Evolutionary conservation across 2,113 vertebrate species (phyloP).

Genomic region (Solea solea): DNA sequence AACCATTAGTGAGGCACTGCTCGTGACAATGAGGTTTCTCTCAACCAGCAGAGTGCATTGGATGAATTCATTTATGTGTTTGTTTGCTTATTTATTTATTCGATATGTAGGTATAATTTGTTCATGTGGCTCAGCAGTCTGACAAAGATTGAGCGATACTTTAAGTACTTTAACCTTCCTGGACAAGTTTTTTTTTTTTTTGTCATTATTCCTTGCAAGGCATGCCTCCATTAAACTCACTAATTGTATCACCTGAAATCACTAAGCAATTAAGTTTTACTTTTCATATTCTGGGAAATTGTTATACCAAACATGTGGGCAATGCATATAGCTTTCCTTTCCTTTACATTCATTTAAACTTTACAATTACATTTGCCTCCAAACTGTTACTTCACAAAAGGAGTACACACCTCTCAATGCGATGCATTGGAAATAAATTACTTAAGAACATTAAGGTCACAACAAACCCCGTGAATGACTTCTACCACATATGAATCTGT

Average conservation of each 20-base stretch:
- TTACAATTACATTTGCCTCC: no score
- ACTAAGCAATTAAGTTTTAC: no score
- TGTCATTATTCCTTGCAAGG: no score
- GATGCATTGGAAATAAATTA: not conserved
- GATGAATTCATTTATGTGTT: slow-evolving; percentile 12
- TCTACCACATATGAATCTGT: not conserved
- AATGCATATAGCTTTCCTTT: no score
- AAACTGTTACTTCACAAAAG: not conserved
- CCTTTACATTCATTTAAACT: no score
- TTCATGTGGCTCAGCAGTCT: slow-evolving; percentile 18
- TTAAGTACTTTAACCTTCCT: no score
- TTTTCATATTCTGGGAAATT: no score
- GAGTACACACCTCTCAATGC: not conserved
- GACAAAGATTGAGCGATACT: slow-evolving; percentile 20
- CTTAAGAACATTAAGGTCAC: not conserved
- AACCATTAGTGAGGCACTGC: slow-evolving; percentile 10
- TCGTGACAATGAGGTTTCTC: slow-evolving; percentile 43
- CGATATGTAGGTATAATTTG: not conserved
- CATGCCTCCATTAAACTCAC: no score
- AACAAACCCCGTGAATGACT: not conserved
- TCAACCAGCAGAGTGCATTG: slow-evolving; percentile 9
- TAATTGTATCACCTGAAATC: no score
- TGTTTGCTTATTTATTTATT: not conserved
- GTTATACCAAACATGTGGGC: no score
- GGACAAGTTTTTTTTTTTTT: no score